Evolutionary conservation across 2,113 vertebrate genomes (phyloP), one percentile per base, ranked within the genome.

Genomic region (Psophia crepitans): DNA sequence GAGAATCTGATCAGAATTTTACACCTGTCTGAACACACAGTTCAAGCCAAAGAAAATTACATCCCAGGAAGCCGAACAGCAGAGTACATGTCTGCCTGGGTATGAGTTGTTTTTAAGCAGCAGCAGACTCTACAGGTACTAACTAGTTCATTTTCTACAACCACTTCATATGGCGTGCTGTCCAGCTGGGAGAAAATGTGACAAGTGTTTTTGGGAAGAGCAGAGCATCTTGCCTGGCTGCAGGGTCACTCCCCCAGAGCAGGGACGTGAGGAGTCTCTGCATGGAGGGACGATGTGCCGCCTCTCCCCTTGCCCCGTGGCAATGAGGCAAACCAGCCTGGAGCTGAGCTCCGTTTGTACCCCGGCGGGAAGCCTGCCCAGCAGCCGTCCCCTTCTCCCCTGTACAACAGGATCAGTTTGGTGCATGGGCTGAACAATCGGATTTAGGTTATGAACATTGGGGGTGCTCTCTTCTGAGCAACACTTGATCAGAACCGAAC

Each of bases 231-330:
- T 83, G 21, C 37, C 46, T 85, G 69, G n/a, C 51, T 23, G 49
- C 32, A 46, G 48, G 28, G 37, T 22, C 0, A 0, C 14, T 57
- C 18, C 23, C 27, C 43, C 27, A 30, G 75, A 46, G 37, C 39
- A 75, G 65, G 30, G 37, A 9, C 0, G 3, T 18, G 33, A 14
- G 37, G 3, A 21, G 6, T 35, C 35, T 69, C 11, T 2, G 33
- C 8, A 0, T 0, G 21, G 22, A 77, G 37, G 11, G 12, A 24
- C 0, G 1, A 12, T 1, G 27, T 64, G 51, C 39, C 0, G 0
- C 39, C 16, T 46, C 77, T 74, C 41, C 0, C 0, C 43, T 60
- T 53, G 27, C 19, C 41, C 57, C 30, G 48, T 32, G 75, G 43
- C 74, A 65, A 19, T 0, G 1, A 73, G 53, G 37, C 41, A 64